phyloP scores from a whole-genome alignment of 2,888 invertebrate species.

The Cynaeus angustus region DNA sequence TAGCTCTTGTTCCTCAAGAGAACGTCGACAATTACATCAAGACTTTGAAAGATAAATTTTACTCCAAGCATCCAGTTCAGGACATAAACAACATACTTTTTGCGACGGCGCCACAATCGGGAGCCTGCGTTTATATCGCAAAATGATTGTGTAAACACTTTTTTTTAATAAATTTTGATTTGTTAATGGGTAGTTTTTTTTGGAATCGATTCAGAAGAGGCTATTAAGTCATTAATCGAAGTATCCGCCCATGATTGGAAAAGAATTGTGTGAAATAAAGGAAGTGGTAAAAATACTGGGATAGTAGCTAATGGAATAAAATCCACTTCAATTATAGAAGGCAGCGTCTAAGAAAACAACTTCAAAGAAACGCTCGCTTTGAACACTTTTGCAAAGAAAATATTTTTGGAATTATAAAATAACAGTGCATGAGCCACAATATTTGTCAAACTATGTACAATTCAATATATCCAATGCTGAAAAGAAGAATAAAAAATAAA shows the following conservation, averaged over 20 bases:
- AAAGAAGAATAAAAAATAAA: too few species aligned
- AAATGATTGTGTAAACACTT: background rate
- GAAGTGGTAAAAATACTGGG: constrained; percentile 16
- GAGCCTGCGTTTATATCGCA: constrained; percentile 72
- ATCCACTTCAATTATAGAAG: constrained; percentile 35
- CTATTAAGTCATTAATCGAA: constrained; percentile 20
- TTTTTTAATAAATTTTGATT: background rate
- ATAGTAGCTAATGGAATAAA: constrained; percentile 25
- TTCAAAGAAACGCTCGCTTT: constrained; percentile 1
- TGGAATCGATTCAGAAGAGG: too few species aligned
- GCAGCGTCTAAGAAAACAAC: constrained; percentile 15
- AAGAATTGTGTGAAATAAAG: constrained; percentile 21
- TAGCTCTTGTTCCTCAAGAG: constrained; percentile 84
- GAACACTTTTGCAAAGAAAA: constrained; percentile 9
- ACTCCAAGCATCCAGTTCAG: constrained; percentile 71
- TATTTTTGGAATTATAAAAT: constrained; percentile 15
- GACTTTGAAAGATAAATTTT: constrained; percentile 81
- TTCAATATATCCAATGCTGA: too few species aligned
- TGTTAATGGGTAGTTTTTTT: background rate
- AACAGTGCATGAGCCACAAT: background rate
- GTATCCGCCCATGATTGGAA: constrained; percentile 5
- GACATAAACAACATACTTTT: constrained; percentile 72
- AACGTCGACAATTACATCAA: constrained; percentile 81
- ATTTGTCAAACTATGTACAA: too few species aligned
- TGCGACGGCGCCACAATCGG: constrained; percentile 81